phyloP scores from a whole-genome alignment of 2,888 invertebrate genomes.

The Stegana nigrithorax region DNA sequence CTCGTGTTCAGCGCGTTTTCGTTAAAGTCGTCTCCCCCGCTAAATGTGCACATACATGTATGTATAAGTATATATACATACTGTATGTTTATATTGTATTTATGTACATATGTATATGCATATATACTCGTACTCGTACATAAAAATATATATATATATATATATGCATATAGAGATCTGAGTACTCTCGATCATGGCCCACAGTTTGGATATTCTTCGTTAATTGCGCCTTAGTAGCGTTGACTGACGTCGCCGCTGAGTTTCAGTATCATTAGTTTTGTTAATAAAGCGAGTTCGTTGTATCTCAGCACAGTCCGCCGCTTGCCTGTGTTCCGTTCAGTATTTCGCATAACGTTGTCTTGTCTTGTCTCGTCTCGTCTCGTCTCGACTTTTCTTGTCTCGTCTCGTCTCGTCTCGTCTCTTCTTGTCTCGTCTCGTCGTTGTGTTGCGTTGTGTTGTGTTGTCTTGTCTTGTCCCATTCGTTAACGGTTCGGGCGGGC shows the following conservation, averaged over 20 bases:
- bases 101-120: not conserved
- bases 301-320: not conserved
- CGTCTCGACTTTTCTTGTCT: not conserved
- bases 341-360: too few relatives aligned
- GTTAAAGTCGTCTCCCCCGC: too few relatives aligned
- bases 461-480: too few relatives aligned
- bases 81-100: not conserved
- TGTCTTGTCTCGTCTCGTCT: too few relatives aligned
- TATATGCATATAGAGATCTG: too few relatives aligned
- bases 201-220: not conserved
- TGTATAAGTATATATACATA: not conserved
- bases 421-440: not conserved
- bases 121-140: too few relatives aligned
- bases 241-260: too few relatives aligned
- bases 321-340: not conserved
- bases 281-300: not conserved
- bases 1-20: too few relatives aligned
- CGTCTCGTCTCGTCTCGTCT: not conserved
- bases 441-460: not conserved
- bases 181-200: not conserved
- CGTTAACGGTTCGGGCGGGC: too few relatives aligned
- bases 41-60: too few relatives aligned
- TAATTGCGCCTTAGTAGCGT: conserved; percentile 7
- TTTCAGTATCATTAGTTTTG: not conserved
- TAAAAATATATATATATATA: too few relatives aligned